phyloP scores from a whole-genome alignment of 2,113 vertebrate genomes.

The Mormyrus lacerda region DNA sequence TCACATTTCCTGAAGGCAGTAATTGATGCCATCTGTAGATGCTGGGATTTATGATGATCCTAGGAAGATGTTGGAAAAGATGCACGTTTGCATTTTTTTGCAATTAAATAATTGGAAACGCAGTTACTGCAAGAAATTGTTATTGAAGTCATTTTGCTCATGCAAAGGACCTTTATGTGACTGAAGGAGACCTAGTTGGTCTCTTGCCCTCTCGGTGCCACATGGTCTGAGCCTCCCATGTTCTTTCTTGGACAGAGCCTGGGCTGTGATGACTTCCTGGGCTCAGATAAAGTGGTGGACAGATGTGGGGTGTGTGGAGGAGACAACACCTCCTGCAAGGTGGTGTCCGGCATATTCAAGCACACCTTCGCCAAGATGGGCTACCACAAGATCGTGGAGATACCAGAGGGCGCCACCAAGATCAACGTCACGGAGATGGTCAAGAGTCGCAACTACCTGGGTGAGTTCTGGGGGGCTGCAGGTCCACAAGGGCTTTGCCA shows the following conservation, averaged over 20 bases:
- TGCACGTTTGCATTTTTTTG: background rate
- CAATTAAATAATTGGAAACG: background rate
- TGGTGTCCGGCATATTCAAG: slow-evolving; percentile 86
- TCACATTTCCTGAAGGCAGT: background rate
- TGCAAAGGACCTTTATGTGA: background rate
- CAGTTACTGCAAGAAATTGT: background rate
- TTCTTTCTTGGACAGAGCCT: slow-evolving; percentile 60
- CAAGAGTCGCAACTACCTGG: slow-evolving; percentile 95
- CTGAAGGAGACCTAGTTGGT: background rate
- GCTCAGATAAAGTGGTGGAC: slow-evolving; percentile 82
- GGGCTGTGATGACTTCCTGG: slow-evolving; percentile 86
- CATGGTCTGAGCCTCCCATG: background rate
- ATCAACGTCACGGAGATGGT: slow-evolving; percentile 95
- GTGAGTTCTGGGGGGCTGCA: slow-evolving; percentile 54
- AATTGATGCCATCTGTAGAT: background rate
- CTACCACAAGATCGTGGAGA: slow-evolving; percentile 93
- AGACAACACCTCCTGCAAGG: slow-evolving; percentile 78
- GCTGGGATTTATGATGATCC: background rate
- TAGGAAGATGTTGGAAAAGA: background rate
- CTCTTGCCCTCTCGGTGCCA: background rate
- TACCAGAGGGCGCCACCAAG: slow-evolving; percentile 91
- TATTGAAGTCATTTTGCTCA: background rate
- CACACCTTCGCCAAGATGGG: slow-evolving; percentile 80
- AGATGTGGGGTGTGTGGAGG: slow-evolving; percentile 89
- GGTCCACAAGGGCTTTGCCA: background rate